Conservation (phyloP, 2,888 invertebrate genomes). For the Pseudococcus jackbeardsleyi region DNA sequence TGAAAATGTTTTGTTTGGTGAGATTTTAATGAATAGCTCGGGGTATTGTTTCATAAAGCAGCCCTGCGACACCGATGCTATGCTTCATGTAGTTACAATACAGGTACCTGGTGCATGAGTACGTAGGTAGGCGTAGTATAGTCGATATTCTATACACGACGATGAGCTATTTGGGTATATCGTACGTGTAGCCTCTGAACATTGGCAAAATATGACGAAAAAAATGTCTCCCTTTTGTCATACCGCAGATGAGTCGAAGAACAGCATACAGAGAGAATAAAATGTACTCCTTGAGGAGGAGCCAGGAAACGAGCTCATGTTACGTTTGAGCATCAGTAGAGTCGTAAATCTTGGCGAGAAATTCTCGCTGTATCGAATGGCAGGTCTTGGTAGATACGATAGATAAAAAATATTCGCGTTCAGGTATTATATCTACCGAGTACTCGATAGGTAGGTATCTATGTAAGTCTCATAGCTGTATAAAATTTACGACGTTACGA, state of each 20-base stretch:
- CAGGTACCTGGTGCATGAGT: not conserved
- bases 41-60: not conserved
- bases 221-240: not conserved
- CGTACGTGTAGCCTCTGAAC: not conserved
- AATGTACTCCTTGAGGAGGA: not conserved
- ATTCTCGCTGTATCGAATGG: not conserved
- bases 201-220: not conserved
- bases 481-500: slow-evolving; percentile 18
- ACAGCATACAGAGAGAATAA: not conserved
- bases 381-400: not conserved
- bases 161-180: not conserved
- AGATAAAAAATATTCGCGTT: not conserved
- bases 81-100: not conserved
- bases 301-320: not conserved
- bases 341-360: not conserved
- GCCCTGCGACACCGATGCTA: not conserved
- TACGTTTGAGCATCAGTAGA: not conserved
- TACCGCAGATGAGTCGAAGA: not conserved
- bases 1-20: slow-evolving; percentile 42
- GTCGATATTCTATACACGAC: not conserved
- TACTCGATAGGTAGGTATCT: not conserved
- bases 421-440: not conserved
- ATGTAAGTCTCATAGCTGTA: not conserved
- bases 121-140: not conserved
- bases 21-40: slow-evolving; percentile 27